Percentiles rank a stretch among this genome's conserved stretches.
These are phyloP conservation scores for Dissostichus mawsoni DNA, from an alignment of 2,113 vertebrate species.

Conservation along the genomic window DNA sequence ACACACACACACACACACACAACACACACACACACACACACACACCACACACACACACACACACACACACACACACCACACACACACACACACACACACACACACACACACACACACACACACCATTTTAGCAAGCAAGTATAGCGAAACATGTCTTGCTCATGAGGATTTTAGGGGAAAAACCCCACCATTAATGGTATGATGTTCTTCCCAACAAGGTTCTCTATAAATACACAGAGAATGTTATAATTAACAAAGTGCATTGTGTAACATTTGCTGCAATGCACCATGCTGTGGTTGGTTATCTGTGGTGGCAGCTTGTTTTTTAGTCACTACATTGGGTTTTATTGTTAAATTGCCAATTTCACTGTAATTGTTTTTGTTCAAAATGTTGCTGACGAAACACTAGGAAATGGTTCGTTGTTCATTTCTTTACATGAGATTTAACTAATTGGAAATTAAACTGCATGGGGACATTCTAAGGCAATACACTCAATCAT, in stretches of 20 bases:
- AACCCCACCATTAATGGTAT: neutral
- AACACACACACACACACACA: slow-evolving; percentile 20
- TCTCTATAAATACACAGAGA: neutral
- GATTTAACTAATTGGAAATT: neutral
- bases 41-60: slow-evolving; percentile 14
- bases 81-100: too few species aligned
- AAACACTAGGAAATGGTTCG: neutral
- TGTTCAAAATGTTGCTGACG: neutral
- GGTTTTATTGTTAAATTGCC: slow-evolving; percentile 22
- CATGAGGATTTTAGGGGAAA: neutral
- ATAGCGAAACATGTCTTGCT: too few species aligned
- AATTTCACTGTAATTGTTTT: slow-evolving; percentile 9
- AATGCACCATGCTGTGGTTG: neutral
- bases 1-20: slow-evolving; percentile 25
- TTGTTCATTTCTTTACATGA: slow-evolving; percentile 2
- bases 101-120: slow-evolving; percentile 22
- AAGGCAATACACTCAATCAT: neutral
- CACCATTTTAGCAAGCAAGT: neutral
- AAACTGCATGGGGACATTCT: neutral
- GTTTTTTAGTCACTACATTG: slow-evolving; percentile 29
- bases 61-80: slow-evolving; percentile 20
- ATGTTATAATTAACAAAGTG: neutral
- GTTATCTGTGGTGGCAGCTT: neutral
- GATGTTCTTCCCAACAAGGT: neutral
- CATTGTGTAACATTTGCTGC: neutral